These are phyloP conservation scores for Buphagus erythrorhynchus DNA, from an alignment of 2,797 vertebrate genomes.

Conservation along the genomic window DNA sequence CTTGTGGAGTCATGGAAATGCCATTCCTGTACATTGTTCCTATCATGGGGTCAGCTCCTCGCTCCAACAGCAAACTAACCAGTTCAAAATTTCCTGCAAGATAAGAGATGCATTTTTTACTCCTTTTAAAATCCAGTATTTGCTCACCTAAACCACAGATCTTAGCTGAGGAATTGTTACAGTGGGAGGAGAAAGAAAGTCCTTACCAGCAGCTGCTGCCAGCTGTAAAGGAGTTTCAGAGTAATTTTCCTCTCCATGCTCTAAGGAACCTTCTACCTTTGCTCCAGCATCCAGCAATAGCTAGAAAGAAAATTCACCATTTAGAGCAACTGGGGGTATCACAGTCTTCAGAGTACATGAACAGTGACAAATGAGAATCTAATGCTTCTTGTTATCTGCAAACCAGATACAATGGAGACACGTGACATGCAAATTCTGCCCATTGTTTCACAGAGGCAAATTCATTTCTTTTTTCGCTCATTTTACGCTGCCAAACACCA, in stretches of 20 bases:
- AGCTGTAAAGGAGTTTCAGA: constrained; percentile 96
- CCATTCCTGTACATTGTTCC: constrained; percentile 97
- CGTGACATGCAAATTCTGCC: constrained; percentile 37
- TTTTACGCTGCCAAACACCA: constrained; percentile 13
- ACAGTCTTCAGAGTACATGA: background rate
- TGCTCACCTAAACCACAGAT: background rate
- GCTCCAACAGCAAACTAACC: constrained; percentile 94
- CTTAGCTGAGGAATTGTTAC: background rate
- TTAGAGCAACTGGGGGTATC: constrained; percentile 28
- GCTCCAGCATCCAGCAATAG: constrained; percentile 93
- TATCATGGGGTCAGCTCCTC: constrained; percentile 94
- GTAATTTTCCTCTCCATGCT: constrained; percentile 95
- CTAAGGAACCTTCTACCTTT: constrained; percentile 93
- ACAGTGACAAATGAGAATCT: constrained; percentile 47
- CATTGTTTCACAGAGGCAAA: constrained; percentile 27
- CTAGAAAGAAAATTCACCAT: constrained; percentile 77
- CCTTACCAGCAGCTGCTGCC: constrained; percentile 92
- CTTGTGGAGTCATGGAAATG: constrained; percentile 92
- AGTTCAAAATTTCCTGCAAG: constrained; percentile 95
- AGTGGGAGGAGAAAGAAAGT: background rate
- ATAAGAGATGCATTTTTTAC: constrained; percentile 62
- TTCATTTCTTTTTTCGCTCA: constrained; percentile 54
- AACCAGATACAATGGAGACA: constrained; percentile 44
- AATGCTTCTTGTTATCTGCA: constrained; percentile 47
- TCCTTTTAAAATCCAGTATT: background rate